These are phyloP conservation scores for Coregonus sp. DNA, from an alignment of 2,797 vertebrate species.

Conservation along the genomic window DNA sequence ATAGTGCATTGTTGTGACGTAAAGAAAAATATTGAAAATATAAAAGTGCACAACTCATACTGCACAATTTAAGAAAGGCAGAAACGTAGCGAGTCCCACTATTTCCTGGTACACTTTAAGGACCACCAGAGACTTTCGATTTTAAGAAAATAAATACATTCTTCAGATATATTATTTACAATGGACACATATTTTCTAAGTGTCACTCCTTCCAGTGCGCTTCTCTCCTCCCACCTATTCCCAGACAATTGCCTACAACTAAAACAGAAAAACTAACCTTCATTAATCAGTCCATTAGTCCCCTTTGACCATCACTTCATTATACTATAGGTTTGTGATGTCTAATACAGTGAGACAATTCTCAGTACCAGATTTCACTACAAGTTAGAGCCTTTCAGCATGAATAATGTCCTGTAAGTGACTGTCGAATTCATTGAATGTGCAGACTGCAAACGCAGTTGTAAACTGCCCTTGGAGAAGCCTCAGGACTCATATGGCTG, in stretches of 20 bases:
- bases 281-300: conserved; percentile 8
- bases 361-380: conserved; percentile 2
- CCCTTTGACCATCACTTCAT: conserved; percentile 5
- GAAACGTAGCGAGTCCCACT: conserved; percentile 8
- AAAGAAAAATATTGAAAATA: conserved; percentile 8
- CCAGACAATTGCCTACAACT: neutral
- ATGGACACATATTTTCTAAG: conserved; percentile 12
- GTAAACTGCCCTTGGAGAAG: conserved; percentile 10
- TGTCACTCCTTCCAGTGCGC: conserved; percentile 2
- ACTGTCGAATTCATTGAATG: conserved; percentile 12
- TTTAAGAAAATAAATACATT: conserved; percentile 61
- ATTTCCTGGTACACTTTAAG: conserved; percentile 16
- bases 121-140: conserved; percentile 18
- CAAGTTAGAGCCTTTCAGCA: neutral
- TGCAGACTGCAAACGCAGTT: conserved; percentile 10
- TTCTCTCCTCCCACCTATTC: neutral
- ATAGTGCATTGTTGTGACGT: conserved; percentile 11
- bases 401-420: neutral
- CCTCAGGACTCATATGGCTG: conserved; percentile 2
- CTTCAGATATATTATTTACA: conserved; percentile 48
- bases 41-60: conserved; percentile 11
- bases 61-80: conserved; percentile 13
- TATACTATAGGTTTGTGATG: conserved; percentile 6
- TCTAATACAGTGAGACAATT: neutral
- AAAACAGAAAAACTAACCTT: conserved; percentile 1